Conservation (phyloP, 2,113 vertebrate species). For the Pantherophis guttatus region DNA sequence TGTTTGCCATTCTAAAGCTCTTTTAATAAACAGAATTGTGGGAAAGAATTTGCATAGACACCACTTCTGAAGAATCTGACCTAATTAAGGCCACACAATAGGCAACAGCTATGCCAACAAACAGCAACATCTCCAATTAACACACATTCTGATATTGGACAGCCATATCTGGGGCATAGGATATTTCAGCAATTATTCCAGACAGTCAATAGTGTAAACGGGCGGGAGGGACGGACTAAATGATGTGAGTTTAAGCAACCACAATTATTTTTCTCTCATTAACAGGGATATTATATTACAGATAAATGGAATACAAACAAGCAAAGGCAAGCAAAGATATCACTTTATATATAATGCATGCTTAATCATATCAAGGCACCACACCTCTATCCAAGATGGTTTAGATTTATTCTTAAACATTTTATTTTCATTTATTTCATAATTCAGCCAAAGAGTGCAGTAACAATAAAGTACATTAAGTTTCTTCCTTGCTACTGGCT, state of each 20-base stretch:
- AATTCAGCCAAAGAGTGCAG: background rate
- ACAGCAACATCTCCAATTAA: background rate
- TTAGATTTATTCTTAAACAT: background rate
- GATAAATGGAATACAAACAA: background rate
- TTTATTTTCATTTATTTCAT: background rate
- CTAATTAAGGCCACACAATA: background rate
- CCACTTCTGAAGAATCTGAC: background rate
- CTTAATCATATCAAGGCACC: background rate
- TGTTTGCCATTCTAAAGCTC: background rate
- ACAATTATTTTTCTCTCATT: background rate
- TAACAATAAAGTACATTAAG: background rate
- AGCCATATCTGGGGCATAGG: background rate
- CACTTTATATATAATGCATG: background rate
- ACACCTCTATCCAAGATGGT: rapidly evolving
- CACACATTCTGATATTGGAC: background rate
- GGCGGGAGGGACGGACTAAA: too few relatives aligned
- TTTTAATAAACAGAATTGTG: background rate
- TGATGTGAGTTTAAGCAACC: background rate
- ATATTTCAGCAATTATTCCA: background rate
- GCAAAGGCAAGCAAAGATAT: background rate
- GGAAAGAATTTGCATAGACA: background rate
- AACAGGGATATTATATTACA: background rate
- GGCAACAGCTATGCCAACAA: background rate
- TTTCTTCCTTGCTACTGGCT: background rate
- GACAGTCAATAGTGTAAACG: background rate